phyloP scores from a whole-genome alignment of 2,113 vertebrate species.

The Puffinus mauretanicus region DNA sequence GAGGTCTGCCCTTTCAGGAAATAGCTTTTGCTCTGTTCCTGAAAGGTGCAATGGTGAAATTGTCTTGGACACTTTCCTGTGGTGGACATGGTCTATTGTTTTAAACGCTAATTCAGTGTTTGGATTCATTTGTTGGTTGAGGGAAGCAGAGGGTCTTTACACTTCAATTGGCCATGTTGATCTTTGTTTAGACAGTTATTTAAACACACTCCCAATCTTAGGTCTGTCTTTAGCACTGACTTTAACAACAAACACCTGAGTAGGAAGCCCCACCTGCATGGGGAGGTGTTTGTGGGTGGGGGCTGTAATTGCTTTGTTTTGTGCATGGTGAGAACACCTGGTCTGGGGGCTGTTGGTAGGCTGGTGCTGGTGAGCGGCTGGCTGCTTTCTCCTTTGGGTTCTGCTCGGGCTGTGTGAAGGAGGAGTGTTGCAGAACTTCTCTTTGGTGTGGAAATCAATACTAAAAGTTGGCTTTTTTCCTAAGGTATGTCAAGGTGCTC shows the following conservation, averaged over 20 bases:
- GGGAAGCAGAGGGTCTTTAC: neutral
- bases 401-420: neutral
- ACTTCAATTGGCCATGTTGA: rapidly evolving
- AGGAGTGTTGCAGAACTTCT: neutral
- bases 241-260: neutral
- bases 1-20: neutral
- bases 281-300: neutral
- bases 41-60: neutral
- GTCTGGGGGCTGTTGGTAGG: neutral
- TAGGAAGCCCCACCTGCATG: neutral
- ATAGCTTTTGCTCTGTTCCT: neutral
- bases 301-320: neutral
- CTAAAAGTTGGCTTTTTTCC: neutral
- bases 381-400: rapidly evolving
- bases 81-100: rapidly evolving
- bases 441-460: neutral
- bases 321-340: neutral
- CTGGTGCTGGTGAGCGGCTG: rapidly evolving
- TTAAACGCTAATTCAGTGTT: rapidly evolving
- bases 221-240: neutral
- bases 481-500: neutral
- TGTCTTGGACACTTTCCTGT: rapidly evolving
- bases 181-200: neutral
- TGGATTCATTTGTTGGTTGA: neutral
- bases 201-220: neutral